Conservation (phyloP, 2,797 vertebrate species). For the Tokudaia tokunoshimensis region DNA sequence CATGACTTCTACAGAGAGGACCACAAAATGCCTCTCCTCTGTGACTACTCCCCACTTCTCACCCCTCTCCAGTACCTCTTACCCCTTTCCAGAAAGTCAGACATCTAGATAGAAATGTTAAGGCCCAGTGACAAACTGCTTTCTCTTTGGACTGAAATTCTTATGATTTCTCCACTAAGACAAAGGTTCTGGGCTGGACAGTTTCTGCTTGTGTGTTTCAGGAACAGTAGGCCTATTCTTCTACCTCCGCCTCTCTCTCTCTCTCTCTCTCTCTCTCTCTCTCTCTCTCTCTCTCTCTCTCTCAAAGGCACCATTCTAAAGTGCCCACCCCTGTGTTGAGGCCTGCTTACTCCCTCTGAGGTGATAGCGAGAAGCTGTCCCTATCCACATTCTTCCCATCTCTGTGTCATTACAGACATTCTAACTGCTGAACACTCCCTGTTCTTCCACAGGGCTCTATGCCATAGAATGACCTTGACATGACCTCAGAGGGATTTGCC, state of each 20-base stretch:
- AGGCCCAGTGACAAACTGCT: conserved; percentile 11
- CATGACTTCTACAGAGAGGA: not conserved
- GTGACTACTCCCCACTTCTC: not conserved
- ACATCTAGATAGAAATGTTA: conserved; percentile 23
- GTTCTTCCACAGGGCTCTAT: conserved; percentile 60
- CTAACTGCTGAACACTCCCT: conserved; percentile 37
- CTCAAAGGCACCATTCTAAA: conserved; percentile 44
- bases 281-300: not conserved
- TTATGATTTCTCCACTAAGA: conserved; percentile 53
- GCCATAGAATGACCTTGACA: conserved; percentile 16
- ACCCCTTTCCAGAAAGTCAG: not conserved
- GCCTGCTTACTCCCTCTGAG: conserved; percentile 38
- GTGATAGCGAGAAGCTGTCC: conserved; percentile 33
- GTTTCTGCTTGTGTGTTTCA: conserved; percentile 20
- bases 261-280: not conserved
- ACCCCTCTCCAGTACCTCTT: not conserved
- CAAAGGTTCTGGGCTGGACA: conserved; percentile 22
- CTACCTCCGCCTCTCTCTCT: not conserved
- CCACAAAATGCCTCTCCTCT: not conserved
- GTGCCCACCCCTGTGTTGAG: not conserved
- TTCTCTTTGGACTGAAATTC: conserved; percentile 48
- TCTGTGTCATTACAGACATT: conserved; percentile 22
- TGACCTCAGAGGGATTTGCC: conserved; percentile 65
- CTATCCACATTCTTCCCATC: conserved; percentile 63
- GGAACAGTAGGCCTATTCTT: conserved; percentile 64